A percentile compares a stretch with the other conserved stretches of the same genome.
Conservation (phyloP, 2,113 vertebrate species). For the Sinosuthora webbiana region DNA sequence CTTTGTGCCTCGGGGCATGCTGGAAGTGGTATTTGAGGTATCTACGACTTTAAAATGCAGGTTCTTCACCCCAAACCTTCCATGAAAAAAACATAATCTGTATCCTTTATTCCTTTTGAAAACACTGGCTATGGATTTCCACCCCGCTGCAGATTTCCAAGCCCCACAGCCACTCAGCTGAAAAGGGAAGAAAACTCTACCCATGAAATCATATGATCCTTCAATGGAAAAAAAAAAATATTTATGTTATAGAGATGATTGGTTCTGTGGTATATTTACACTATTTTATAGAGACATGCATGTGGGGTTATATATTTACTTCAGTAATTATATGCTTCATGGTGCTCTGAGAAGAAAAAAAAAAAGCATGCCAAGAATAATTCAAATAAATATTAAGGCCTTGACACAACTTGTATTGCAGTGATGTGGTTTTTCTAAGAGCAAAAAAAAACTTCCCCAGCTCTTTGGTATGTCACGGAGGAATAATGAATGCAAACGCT, state of each 20-base stretch:
- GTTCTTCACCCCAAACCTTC: not conserved
- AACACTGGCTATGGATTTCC: not conserved
- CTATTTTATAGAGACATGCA: not conserved
- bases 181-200: not conserved
- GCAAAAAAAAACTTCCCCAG: constrained; percentile 17
- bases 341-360: not conserved
- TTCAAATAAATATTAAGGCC: constrained; percentile 44
- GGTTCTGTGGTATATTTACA: not conserved
- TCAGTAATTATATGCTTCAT: not conserved
- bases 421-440: constrained; percentile 13
- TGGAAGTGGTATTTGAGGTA: not conserved
- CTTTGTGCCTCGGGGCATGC: not conserved
- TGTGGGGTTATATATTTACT: not conserved
- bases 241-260: not conserved
- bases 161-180: not conserved
- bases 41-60: not conserved
- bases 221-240: not conserved
- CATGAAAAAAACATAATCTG: not conserved
- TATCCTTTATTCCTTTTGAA: not conserved
- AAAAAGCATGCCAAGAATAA: not conserved
- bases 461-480: constrained; percentile 35
- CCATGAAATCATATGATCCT: not conserved
- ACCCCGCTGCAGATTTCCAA: not conserved
- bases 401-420: not conserved
- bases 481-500: constrained; percentile 63